phyloP scores from a whole-genome alignment of 2,888 invertebrate genomes.

The Brachypalpus laphriformis region DNA sequence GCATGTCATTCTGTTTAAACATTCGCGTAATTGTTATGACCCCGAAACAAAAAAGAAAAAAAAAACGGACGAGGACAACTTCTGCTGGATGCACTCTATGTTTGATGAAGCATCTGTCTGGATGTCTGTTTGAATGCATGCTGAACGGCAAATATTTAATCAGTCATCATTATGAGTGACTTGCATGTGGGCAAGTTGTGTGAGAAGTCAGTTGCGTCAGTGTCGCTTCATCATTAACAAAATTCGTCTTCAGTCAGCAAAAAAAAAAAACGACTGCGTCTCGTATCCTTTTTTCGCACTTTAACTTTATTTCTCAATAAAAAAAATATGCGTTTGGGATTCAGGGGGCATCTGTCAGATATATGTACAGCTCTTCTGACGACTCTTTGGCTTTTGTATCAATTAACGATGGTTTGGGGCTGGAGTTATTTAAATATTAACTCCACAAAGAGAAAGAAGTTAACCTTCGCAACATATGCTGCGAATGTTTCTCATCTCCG shows the following conservation, averaged over 20 bases:
- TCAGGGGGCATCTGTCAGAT: constrained; percentile 41
- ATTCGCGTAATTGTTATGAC: constrained; percentile 44
- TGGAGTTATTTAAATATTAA: constrained; percentile 33
- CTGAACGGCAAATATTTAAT: constrained; percentile 66
- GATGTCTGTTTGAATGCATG: constrained; percentile 27
- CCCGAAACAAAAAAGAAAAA: constrained; percentile 22
- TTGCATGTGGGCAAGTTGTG: constrained; percentile 5
- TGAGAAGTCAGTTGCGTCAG: constrained; percentile 37
- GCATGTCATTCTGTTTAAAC: constrained; percentile 39
- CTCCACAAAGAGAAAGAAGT: constrained; percentile 1
- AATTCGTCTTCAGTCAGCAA: neutral
- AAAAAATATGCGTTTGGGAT: constrained; percentile 15
- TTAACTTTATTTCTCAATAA: constrained; percentile 2
- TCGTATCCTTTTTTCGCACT: constrained; percentile 31
- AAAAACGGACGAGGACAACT: neutral
- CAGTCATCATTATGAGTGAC: constrained; percentile 55
- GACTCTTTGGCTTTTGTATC: constrained; percentile 17
- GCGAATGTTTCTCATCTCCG: neutral
- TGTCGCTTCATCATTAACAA: constrained; percentile 49
- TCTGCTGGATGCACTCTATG: neutral
- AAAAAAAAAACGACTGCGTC: neutral
- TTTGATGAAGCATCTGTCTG: constrained; percentile 47
- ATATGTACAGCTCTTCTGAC: constrained; percentile 19
- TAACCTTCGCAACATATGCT: constrained; percentile 13
- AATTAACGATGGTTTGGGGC: constrained; percentile 32